A percentile compares a stretch with the other conserved stretches of the same genome.
phyloP scores from a whole-genome alignment of 2,113 vertebrate genomes.

The Dicentrarchus labrax region DNA sequence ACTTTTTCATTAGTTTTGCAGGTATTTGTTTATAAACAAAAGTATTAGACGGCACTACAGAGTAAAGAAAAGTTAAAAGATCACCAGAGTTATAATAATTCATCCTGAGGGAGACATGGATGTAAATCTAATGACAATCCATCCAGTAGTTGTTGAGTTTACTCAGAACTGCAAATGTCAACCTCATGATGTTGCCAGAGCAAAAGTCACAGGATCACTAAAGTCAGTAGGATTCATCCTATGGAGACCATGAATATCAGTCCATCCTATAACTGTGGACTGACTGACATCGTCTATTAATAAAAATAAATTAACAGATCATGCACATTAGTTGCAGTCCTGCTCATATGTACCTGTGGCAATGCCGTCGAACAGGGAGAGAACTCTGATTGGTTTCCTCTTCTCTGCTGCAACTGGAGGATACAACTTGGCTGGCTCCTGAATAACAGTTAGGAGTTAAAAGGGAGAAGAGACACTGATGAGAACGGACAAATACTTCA shows the following conservation, averaged over 20 bases:
- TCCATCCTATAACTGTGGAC: background rate
- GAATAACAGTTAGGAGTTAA: background rate
- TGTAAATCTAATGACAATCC: background rate
- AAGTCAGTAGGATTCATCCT: background rate
- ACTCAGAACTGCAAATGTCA: background rate
- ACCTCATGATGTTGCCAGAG: background rate
- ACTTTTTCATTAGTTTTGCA: too few relatives aligned
- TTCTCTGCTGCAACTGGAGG: constrained; percentile 93
- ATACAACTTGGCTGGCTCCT: constrained; percentile 95
- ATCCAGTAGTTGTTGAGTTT: too few relatives aligned
- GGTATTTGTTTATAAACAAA: too few relatives aligned
- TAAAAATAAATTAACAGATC: background rate
- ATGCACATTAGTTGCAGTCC: too few relatives aligned
- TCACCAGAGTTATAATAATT: too few relatives aligned
- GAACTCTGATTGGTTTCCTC: constrained; percentile 95
- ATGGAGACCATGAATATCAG: background rate
- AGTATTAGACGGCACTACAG: too few relatives aligned
- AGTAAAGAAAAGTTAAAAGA: too few relatives aligned
- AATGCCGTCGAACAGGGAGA: constrained; percentile 96
- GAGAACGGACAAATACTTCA: background rate
- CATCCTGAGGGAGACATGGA: background rate
- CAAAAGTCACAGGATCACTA: background rate
- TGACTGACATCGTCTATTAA: background rate
- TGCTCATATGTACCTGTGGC: constrained; percentile 89
- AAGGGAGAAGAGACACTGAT: constrained; percentile 3